Percentiles rank a stretch among this genome's conserved stretches.
These are phyloP conservation scores for Barbus barbus DNA, from an alignment of 2,113 vertebrate species.

Conservation along the genomic window DNA sequence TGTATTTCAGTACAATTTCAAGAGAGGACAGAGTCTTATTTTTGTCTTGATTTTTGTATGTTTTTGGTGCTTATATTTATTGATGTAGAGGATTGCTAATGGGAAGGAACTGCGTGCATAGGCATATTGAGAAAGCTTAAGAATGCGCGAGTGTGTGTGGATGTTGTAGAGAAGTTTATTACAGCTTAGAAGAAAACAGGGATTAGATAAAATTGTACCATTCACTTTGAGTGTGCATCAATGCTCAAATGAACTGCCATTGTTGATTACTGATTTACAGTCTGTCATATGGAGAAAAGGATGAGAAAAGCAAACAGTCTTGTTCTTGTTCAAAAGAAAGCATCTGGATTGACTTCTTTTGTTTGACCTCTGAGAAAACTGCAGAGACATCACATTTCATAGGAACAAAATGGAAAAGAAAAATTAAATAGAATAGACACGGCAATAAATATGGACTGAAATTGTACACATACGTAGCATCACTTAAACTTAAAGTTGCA, in stretches of 20 bases:
- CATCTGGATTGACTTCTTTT: neutral
- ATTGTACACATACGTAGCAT: conserved; percentile 58
- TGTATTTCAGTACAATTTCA: conserved; percentile 64
- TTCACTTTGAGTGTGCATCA: conserved; percentile 60
- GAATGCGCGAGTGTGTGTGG: conserved; percentile 32
- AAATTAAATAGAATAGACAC: conserved; percentile 51
- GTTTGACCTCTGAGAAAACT: neutral
- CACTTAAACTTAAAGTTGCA: conserved; percentile 59
- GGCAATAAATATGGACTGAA: conserved; percentile 59
- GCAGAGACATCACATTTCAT: conserved; percentile 23
- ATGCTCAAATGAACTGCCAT: conserved; percentile 43
- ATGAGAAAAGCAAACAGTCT: conserved; percentile 39
- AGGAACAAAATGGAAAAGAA: conserved; percentile 29
- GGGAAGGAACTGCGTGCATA: conserved; percentile 58
- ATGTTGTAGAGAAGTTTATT: conserved; percentile 37
- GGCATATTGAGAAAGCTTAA: conserved; percentile 24
- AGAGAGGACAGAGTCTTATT: conserved; percentile 59
- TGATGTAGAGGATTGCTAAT: conserved; percentile 50
- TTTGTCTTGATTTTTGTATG: conserved; percentile 64
- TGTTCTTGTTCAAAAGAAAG: conserved; percentile 37
- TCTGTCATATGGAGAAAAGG: conserved; percentile 10
- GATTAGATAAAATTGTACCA: conserved; percentile 72
- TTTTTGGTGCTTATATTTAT: conserved; percentile 68
- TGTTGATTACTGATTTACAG: conserved; percentile 49
- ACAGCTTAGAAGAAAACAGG: conserved; percentile 59